Conservation (phyloP, 1,140 invertebrate species). For the Bactericera cockerelli region DNA sequence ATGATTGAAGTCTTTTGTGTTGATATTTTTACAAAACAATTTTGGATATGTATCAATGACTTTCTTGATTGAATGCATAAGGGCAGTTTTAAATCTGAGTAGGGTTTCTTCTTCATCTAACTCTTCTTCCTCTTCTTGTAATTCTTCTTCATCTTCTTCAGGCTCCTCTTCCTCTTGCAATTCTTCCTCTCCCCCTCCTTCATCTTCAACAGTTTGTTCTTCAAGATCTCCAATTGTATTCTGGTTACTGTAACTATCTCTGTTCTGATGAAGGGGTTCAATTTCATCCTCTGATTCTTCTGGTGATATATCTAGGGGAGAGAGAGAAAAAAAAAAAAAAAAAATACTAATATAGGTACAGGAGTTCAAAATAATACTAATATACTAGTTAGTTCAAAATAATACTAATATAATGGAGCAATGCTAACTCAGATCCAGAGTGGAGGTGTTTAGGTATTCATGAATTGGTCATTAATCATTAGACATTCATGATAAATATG, state of each 20-base stretch:
- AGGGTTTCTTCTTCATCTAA: background rate
- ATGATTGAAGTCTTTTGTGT: constrained; percentile 1
- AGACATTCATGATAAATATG: too few species aligned
- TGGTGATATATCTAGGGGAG: background rate
- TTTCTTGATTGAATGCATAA: background rate
- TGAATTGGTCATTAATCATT: too few species aligned
- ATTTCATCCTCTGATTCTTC: background rate
- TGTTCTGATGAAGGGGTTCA: background rate
- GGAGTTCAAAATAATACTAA: too few species aligned
- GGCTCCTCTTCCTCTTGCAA: background rate
- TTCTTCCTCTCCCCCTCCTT: background rate
- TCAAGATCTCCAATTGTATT: too few species aligned
- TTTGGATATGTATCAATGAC: background rate
- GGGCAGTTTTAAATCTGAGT: background rate
- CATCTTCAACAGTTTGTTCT: background rate
- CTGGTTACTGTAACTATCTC: too few species aligned
- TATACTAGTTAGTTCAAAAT: too few species aligned
- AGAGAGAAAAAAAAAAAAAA: background rate
- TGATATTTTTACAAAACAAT: constrained; percentile 1
- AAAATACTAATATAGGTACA: too few species aligned
- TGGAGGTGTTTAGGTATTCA: too few species aligned
- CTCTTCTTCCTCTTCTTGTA: background rate
- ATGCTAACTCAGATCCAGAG: too few species aligned
- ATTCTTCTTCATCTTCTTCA: background rate
- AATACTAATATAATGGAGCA: too few species aligned